phyloP scores from a whole-genome alignment of 2,888 invertebrate genomes.

The Adelphocoris suturalis region DNA sequence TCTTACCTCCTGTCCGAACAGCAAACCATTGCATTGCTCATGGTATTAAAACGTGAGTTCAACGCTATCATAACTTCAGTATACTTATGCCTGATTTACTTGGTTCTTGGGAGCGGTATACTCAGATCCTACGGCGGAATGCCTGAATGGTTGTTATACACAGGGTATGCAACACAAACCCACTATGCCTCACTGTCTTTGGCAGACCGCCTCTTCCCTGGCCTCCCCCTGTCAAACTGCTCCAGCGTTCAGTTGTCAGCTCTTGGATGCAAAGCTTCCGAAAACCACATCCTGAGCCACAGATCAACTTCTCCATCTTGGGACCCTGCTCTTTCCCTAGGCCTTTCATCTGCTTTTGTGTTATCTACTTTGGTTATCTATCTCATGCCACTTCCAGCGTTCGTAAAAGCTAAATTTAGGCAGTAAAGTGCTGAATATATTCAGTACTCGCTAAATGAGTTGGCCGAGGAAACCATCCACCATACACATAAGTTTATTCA shows the following conservation, averaged over 20 bases:
- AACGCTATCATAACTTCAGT: slow-evolving; percentile 88
- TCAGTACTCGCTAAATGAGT: no score
- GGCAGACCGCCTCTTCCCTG: slow-evolving; percentile 84
- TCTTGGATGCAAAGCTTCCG: slow-evolving; percentile 77
- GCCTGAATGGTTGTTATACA: slow-evolving; percentile 89
- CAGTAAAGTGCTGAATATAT: slow-evolving; percentile 80
- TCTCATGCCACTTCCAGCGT: slow-evolving; percentile 90
- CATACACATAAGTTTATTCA: no score
- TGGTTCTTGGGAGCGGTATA: slow-evolving; percentile 81
- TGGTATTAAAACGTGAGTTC: slow-evolving; percentile 89
- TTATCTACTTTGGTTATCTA: slow-evolving; percentile 88
- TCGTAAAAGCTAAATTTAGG: slow-evolving; percentile 92
- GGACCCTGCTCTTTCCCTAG: slow-evolving; percentile 82
- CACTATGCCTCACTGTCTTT: slow-evolving; percentile 89
- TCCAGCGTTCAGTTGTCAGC: slow-evolving; percentile 75
- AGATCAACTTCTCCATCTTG: slow-evolving; percentile 65
- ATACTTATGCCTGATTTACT: slow-evolving; percentile 86
- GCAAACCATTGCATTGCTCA: slow-evolving; percentile 88
- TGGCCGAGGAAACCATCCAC: no score
- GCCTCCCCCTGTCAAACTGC: slow-evolving; percentile 75
- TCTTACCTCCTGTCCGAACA: slow-evolving; percentile 93
- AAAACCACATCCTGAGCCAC: slow-evolving; percentile 68
- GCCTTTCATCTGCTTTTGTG: slow-evolving; percentile 83
- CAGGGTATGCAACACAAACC: slow-evolving; percentile 88
- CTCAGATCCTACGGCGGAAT: slow-evolving; percentile 88